A percentile compares a stretch with the other conserved stretches of the same genome.
phyloP scores from a whole-genome alignment of 2,113 vertebrate genomes.

The Atherinomorus stipes region DNA sequence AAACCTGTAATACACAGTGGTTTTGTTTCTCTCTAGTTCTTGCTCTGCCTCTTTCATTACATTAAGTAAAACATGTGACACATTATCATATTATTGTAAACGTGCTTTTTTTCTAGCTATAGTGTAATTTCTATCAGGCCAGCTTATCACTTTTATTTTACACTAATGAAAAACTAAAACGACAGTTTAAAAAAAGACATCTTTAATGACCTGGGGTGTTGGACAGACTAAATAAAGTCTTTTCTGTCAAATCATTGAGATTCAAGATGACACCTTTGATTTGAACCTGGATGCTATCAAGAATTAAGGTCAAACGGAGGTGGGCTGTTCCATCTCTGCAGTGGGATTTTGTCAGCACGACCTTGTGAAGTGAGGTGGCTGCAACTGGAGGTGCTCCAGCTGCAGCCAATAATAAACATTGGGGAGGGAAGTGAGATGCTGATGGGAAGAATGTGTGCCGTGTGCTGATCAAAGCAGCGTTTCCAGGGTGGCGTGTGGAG shows the following conservation, averaged over 20 bases:
- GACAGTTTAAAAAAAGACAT: not conserved
- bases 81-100: not conserved
- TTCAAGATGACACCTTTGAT: not conserved
- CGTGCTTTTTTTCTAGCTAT: not conserved
- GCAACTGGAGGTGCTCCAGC: constrained; percentile 68
- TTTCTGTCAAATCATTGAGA: not conserved
- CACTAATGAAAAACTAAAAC: not conserved
- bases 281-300: not conserved
- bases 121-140: not conserved
- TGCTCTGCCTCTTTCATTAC: not conserved
- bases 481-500: constrained; percentile 53
- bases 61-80: too few relatives aligned
- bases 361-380: constrained; percentile 57
- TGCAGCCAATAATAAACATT: constrained; percentile 68
- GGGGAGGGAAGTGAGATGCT: constrained; percentile 63
- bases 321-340: constrained; percentile 31
- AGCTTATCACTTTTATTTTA: not conserved
- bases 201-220: too few relatives aligned
- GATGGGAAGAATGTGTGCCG: constrained; percentile 72
- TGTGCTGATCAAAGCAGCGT: constrained; percentile 69
- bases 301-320: constrained; percentile 34
- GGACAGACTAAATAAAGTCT: not conserved
- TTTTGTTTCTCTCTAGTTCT: not conserved
- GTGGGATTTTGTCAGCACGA: constrained; percentile 50
- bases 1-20: not conserved